Base-by-base conservation (phyloP, 2,113 vertebrate species). In the Muntiacus muntjak region DNA sequence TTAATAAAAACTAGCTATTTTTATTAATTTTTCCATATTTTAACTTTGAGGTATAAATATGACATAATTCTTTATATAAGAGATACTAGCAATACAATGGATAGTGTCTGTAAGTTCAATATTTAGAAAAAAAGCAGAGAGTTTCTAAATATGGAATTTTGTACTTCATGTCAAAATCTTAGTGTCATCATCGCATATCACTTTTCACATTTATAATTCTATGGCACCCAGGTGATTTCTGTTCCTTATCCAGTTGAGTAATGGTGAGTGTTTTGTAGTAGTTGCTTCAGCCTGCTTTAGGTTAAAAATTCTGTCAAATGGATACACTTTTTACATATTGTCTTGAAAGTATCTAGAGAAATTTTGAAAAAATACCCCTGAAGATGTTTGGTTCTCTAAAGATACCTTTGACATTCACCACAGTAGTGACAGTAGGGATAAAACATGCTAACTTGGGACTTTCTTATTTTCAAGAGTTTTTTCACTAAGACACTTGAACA, bases 401-500 rank as follows among this genome's bases (percentile, higher is more conserved):
- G 52, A 91, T 90, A 30, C 2, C 36, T 45, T 67, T 52, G 17
- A 7, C 14, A 89, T 98, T 97, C 43, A 23, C 36, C 47, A 28
- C 93, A 95, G 71, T 1, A 92, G 57, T 0, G 3, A 81, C 9
- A 40, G 4, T 71, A 87, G 87, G 10, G 40, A 62, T 40, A 92
- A 94, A 95, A 78, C 5, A 25, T 55, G 30, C 36, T 85, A 67
- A 7, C 7, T 28, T 95, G 9, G 0, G 1, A 30, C 25, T 58
- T 8, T 43, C n/a, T 97, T 95, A n/a, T 28, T 97, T 92, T 96
- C 83, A 89, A 90, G 62, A 91, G 76, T 88, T 84, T 92, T 79
- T 87, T 92, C 67, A 74, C n/a, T 81, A 10, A 94, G 55, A 82
- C 23, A 57, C 26, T 89, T 93, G 79, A 64, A 52, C 76, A 6